Evolutionary conservation across 2,113 vertebrate genomes (phyloP).

Genomic region (Dascyllus trimaculatus): DNA sequence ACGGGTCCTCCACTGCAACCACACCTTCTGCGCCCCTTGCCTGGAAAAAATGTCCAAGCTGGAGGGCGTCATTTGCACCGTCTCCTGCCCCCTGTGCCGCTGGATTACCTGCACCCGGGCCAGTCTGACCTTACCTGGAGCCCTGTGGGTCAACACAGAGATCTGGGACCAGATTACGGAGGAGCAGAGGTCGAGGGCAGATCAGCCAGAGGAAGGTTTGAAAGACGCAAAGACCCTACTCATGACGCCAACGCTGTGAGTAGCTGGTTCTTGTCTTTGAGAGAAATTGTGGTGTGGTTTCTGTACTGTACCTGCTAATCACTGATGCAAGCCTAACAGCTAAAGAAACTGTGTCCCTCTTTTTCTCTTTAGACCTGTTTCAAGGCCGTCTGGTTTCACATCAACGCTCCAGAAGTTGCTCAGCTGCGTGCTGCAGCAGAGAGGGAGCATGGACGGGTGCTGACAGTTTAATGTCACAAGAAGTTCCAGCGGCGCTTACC

Average conservation of each 20-base stretch:
- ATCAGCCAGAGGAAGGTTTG: neutral
- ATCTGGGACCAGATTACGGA: slow-evolving; percentile 64
- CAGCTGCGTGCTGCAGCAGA: neutral
- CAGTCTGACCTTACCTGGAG: slow-evolving; percentile 21
- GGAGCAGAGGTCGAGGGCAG: rapidly evolving
- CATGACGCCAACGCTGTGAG: slow-evolving; percentile 13
- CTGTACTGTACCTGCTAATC: neutral
- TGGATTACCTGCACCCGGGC: slow-evolving; percentile 61
- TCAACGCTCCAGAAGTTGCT: slow-evolving; percentile 4
- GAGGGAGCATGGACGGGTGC: neutral
- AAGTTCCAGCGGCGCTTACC: neutral
- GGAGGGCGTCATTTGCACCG: neutral
- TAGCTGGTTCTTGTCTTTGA: neutral
- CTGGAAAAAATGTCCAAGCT: slow-evolving; percentile 39
- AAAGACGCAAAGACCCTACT: rapidly evolving
- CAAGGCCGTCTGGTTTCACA: neutral
- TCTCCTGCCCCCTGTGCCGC: slow-evolving; percentile 73
- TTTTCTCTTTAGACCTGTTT: neutral
- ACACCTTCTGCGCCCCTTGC: slow-evolving; percentile 75
- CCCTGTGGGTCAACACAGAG: slow-evolving; percentile 64
- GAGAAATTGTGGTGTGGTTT: neutral
- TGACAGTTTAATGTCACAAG: neutral
- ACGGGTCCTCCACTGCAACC: slow-evolving; percentile 64
- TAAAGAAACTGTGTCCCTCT: neutral
- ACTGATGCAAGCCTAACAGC: slow-evolving; percentile 27